Base-by-base conservation (phyloP, 2,888 invertebrate genomes). In the Conchocele bisecta region DNA sequence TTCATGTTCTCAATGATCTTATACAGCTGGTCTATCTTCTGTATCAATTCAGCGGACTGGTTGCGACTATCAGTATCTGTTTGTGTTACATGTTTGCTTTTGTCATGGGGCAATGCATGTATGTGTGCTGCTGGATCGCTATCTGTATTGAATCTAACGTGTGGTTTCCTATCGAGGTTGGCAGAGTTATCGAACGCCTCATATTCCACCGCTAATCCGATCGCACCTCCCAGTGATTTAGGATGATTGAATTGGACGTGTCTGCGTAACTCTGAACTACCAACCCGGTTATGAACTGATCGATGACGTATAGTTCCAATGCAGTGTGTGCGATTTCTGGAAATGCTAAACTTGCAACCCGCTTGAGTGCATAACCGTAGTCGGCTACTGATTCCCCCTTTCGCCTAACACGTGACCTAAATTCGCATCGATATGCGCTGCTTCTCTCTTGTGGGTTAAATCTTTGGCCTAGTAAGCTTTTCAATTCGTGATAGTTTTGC, bases 381-480 rank as follows among this genome's bases (percentile, higher is more conserved):
- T 61, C 61, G 24, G 51, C 22, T 5, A 33, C 17, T 1, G 50
- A 28, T 39, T 61, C 41, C 9, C 41, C 29, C 11, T 26, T 35
- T 6, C 39, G 35, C 7, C 29, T 35, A 13, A 28, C 17, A 5
- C 61, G n/a, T 15, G 35, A 26, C 17, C 61, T 33, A 20, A 61
- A 61, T 20, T 61, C 51, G 17, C 39, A 50, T 13, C 51, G n/a
- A 33, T 61, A 61, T 5, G 61, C 61, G 15, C 29, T 17, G 9
- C 29, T 39, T 13, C 48, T 28, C 22, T 61, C 61, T 13, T 37
- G 22, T 3, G 61, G 51, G 51, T 61, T 61, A 17, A 61, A 61
- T 6, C 39, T 24, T 7, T 48, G 31, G n/a, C 13, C 35, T 2
- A 61, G 22, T 15, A 48, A 28, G 26, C 51, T 33, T 51, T 24